Conservation (phyloP, 2,797 vertebrate genomes). For the Arremon brunneinucha region DNA sequence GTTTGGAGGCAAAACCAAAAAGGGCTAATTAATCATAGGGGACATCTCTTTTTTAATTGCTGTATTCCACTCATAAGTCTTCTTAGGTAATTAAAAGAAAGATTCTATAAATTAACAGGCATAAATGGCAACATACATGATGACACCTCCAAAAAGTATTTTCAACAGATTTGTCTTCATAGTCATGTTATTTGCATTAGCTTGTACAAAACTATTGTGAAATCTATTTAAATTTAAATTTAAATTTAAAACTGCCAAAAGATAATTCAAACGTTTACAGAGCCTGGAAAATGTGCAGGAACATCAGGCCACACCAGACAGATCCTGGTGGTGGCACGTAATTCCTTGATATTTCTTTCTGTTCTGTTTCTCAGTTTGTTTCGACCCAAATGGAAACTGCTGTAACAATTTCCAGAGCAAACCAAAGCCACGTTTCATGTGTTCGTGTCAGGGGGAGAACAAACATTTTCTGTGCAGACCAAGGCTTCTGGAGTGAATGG, state of each 20-base stretch:
- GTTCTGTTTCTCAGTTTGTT: slow-evolving; percentile 55
- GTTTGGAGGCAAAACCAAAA: background rate
- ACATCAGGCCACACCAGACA: background rate
- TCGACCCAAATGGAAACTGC: slow-evolving; percentile 50
- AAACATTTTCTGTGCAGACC: slow-evolving; percentile 72
- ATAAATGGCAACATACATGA: background rate
- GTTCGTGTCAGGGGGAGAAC: slow-evolving; percentile 70
- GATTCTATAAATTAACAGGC: background rate
- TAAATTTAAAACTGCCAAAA: background rate
- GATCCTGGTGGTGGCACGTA: background rate
- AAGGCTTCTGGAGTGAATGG: slow-evolving; percentile 80
- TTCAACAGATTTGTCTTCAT: background rate
- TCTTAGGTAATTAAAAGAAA: background rate
- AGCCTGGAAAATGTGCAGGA: background rate
- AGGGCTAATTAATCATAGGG: background rate
- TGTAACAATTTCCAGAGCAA: slow-evolving; percentile 26
- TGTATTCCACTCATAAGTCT: background rate
- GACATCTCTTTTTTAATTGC: background rate
- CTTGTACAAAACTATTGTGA: background rate
- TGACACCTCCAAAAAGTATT: background rate
- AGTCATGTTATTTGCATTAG: background rate
- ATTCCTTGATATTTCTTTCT: background rate
- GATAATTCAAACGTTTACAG: background rate
- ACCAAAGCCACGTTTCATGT: slow-evolving; percentile 31
- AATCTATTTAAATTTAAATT: background rate